A percentile compares a stretch with the other conserved stretches of the same genome.
Evolutionary conservation across 1,140 invertebrate genomes (phyloP).

Genomic region (Dufourea novaeangliae): DNA sequence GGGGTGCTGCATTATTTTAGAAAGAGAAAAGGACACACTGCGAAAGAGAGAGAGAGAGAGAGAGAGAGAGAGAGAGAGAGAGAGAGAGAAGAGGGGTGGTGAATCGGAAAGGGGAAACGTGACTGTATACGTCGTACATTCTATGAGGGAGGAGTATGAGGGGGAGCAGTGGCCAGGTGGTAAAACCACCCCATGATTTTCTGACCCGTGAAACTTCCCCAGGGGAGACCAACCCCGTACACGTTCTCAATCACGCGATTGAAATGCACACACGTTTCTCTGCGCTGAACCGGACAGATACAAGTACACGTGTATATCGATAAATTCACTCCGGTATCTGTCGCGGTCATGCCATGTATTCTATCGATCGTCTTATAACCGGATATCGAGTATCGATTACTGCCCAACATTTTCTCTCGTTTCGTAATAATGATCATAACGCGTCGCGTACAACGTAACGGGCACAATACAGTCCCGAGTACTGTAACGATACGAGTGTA

Average conservation of each 20-base stretch:
- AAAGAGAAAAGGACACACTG: constrained; percentile 23
- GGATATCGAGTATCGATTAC: constrained; percentile 47
- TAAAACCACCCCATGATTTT: constrained; percentile 66
- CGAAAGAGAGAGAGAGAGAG: constrained; percentile 1
- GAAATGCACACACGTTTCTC: constrained; percentile 60
- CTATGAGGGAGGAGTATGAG: constrained; percentile 3
- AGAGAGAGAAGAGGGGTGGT: neutral
- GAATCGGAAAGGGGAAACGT: constrained; percentile 44
- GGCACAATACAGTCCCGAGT: neutral
- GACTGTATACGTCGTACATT: constrained; percentile 6
- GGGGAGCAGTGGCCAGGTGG: constrained; percentile 68
- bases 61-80: constrained; percentile 11
- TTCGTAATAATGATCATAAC: constrained; percentile 36
- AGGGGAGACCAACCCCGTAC: constrained; percentile 31
- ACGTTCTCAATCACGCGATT: constrained; percentile 63
- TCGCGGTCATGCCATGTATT: neutral
- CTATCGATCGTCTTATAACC: constrained; percentile 46
- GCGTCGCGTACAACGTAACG: neutral
- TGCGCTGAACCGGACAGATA: constrained; percentile 58
- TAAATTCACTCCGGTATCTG: constrained; percentile 40
- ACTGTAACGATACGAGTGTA: neutral
- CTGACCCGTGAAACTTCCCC: constrained; percentile 58
- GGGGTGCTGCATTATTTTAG: constrained; percentile 58
- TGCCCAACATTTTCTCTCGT: constrained; percentile 44
- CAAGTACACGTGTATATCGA: constrained; percentile 35